Evolutionary conservation across 2,888 invertebrate species (phyloP).

Genomic region (Chaetoderma sp.): DNA sequence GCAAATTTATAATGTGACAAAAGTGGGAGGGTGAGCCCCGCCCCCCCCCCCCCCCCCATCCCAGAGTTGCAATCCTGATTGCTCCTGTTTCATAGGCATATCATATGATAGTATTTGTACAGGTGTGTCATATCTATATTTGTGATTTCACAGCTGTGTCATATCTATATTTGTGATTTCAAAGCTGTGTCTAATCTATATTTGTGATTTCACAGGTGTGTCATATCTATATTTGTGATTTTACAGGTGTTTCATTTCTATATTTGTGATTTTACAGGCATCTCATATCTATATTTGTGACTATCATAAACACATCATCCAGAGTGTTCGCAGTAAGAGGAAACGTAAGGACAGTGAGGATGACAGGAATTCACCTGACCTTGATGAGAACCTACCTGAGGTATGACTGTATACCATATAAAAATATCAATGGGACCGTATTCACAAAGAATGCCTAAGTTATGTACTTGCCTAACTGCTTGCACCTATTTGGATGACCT

Average conservation of each 20-base stretch:
- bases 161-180: no score
- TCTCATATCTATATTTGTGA: constrained; percentile 97
- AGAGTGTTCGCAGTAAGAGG: constrained; percentile 89
- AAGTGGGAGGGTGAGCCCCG: no score
- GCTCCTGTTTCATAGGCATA: no score
- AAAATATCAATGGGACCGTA: not conserved
- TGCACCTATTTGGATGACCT: no score
- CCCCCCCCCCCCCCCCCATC: no score
- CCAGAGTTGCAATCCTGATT: no score
- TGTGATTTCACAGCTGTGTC: no score
- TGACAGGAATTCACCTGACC: constrained; percentile 84
- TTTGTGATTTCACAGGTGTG: not conserved
- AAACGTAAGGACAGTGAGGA: constrained; percentile 92
- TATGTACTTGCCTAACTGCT: no score
- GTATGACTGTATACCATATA: constrained; percentile 63
- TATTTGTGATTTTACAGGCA: constrained; percentile 76
- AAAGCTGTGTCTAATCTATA: not conserved
- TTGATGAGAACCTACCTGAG: constrained; percentile 90
- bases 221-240: not conserved
- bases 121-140: no score
- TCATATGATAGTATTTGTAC: no score
- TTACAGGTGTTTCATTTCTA: not conserved
- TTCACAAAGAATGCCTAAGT: no score
- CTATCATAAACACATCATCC: constrained; percentile 94
- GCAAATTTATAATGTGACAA: no score